A percentile compares a stretch with the other conserved stretches of the same genome.
Evolutionary conservation across 1,140 invertebrate species (phyloP).

Genomic region (Caenorhabditis latens): DNA sequence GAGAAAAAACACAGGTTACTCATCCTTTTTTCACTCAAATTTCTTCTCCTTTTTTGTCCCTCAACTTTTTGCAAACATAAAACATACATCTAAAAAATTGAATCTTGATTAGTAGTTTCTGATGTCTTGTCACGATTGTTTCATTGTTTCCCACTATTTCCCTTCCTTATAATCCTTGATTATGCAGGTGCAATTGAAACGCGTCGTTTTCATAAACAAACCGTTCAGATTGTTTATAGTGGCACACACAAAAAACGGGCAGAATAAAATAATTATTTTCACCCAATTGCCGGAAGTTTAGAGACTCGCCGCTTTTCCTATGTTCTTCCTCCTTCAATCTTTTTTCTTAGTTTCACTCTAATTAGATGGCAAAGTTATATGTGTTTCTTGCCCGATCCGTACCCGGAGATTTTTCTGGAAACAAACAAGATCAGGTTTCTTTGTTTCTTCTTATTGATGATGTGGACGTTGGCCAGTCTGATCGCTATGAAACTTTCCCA

Average conservation of each 20-base stretch:
- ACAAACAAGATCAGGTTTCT: slow-evolving; percentile 19
- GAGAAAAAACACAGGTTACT: not conserved
- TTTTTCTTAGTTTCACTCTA: not conserved
- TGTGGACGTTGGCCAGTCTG: not conserved
- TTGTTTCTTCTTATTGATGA: not conserved
- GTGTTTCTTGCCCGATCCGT: not conserved
- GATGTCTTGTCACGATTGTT: not conserved
- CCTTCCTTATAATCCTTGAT: slow-evolving; percentile 7
- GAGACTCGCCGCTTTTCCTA: not conserved
- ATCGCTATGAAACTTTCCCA: not conserved
- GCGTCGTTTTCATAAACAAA: slow-evolving; percentile 38
- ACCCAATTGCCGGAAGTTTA: slow-evolving; percentile 21
- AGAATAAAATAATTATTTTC: not conserved
- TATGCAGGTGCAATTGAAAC: slow-evolving; percentile 17
- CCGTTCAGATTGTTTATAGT: slow-evolving; percentile 26
- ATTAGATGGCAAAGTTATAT: not conserved
- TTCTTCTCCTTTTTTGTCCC: not conserved
- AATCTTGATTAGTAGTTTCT: slow-evolving; percentile 7
- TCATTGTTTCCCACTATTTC: not conserved
- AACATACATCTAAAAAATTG: not conserved
- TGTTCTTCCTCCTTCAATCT: not conserved
- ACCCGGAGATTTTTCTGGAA: not conserved
- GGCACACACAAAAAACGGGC: not conserved
- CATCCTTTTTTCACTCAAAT: not conserved
- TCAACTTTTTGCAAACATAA: not conserved